Evolutionary conservation across 1,140 invertebrate genomes (phyloP).

Genomic region (Drosophila murphyi): DNA sequence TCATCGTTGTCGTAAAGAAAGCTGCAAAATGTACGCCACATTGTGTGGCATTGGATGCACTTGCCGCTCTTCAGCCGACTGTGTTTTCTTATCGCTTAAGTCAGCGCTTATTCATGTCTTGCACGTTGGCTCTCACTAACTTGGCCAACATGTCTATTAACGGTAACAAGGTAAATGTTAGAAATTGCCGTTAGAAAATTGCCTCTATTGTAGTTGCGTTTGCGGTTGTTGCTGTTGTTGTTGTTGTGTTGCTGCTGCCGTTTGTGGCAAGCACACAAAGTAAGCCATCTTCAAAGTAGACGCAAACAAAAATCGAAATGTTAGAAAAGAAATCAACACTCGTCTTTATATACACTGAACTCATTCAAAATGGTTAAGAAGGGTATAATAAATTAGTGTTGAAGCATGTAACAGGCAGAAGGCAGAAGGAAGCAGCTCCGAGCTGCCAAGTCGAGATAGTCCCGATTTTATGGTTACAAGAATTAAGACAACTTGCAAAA

Average conservation of each 20-base stretch:
- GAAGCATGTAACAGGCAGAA: too few relatives aligned
- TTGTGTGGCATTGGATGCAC: slow-evolving; percentile 19
- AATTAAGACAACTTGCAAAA: too few relatives aligned
- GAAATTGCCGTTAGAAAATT: slow-evolving; percentile 80
- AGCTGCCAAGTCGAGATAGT: too few relatives aligned
- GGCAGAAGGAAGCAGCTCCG: too few relatives aligned
- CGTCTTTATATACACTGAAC: neutral
- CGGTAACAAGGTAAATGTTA: slow-evolving; percentile 81
- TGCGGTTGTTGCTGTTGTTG: slow-evolving; percentile 40
- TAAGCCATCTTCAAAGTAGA: slow-evolving; percentile 52
- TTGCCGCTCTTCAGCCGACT: slow-evolving; percentile 2
- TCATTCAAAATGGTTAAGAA: too few relatives aligned
- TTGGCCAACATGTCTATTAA: slow-evolving; percentile 83
- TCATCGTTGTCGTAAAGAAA: slow-evolving; percentile 59
- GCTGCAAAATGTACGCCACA: slow-evolving; percentile 70
- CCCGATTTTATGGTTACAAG: too few relatives aligned
- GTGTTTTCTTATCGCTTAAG: slow-evolving; percentile 8
- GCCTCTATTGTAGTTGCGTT: slow-evolving; percentile 49
- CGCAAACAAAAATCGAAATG: slow-evolving; percentile 10
- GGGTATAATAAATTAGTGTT: too few relatives aligned
- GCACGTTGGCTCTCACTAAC: slow-evolving; percentile 60
- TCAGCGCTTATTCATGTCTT: slow-evolving; percentile 72
- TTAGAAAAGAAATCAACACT: slow-evolving; percentile 15
- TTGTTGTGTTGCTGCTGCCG: slow-evolving; percentile 15
- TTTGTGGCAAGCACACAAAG: slow-evolving; percentile 52